Percentiles rank a stretch among this genome's conserved stretches.
phyloP scores from a whole-genome alignment of 2,113 vertebrate genomes.

The Phalacrocorax carbo region DNA sequence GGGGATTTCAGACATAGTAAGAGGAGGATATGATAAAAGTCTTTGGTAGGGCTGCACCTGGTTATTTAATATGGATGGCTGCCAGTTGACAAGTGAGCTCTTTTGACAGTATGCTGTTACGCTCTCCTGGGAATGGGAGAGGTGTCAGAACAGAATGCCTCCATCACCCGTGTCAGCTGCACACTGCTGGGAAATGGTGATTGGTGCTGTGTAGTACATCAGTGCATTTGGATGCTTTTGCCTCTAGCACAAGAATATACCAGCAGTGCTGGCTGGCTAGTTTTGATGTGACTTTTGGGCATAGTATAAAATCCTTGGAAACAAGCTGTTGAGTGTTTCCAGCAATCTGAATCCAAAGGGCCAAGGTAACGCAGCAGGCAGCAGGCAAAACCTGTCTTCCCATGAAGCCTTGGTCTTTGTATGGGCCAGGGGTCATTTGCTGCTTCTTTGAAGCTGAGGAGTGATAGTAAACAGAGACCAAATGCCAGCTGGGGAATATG shows the following conservation, averaged over 20 bases:
- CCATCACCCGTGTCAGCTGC: background rate
- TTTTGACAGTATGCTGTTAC: background rate
- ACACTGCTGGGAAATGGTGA: background rate
- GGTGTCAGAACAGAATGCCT: background rate
- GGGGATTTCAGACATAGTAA: background rate
- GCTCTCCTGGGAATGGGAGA: background rate
- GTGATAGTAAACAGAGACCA: background rate
- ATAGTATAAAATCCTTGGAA: background rate
- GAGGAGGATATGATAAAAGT: background rate
- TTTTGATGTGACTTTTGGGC: background rate
- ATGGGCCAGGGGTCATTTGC: background rate
- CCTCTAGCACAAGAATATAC: background rate
- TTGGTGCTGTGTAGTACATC: accelerated
- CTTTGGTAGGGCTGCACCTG: background rate
- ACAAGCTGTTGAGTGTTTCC: background rate
- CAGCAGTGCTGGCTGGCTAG: background rate
- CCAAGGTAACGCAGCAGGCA: background rate
- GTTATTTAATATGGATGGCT: background rate
- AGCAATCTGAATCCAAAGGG: background rate
- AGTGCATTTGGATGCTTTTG: background rate
- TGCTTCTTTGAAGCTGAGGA: background rate
- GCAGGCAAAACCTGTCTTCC: background rate
- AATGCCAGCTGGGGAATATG: background rate
- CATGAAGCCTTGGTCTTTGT: background rate
- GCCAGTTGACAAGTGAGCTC: background rate